Evolutionary conservation across 2,113 vertebrate species (phyloP), one percentile per base, ranked within the genome.

Genomic region (Nothobranchius kuhntae): DNA sequence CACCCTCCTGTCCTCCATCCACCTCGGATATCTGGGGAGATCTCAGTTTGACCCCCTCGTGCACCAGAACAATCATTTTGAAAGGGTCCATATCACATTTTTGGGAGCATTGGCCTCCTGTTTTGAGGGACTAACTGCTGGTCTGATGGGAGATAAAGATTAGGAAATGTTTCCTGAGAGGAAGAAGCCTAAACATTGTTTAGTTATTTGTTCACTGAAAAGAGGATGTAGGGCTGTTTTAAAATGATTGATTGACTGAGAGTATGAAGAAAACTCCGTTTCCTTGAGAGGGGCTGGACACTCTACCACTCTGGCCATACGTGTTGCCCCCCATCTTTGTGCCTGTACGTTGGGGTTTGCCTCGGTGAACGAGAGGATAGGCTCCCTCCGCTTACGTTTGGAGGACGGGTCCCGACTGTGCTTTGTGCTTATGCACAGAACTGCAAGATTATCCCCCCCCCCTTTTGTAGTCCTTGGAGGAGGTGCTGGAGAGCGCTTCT

Each of bases 1-100:
- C 72, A 71, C 74, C 78, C 84, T 89, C 88, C 89, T 87, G 85
- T 77, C 85, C 78, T 78, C 79, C 78, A 88, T 78, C 79, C 78
- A 88, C 81, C 85, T 90, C 81, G 88, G 81, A 83, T 86, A 84
- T 73, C 78, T 52, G 40, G 12, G 75, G 62, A 30, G 84, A 85
- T 84, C 80, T 71, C 66, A 51, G 5, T 83, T 83, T 87, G 84
- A 90, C 85, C 89, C 81, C 76, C 48, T 73, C 68, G 50, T 81
- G 76, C 84, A 85, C 71, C 66, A 77, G 42, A 85, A 84, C 77
- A 85, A 81, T 85, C 38, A 12, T 53, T 78, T 76, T 77, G 42
- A 75, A 63, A 73, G 57, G 80, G 47, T 65, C 81, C 70, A n/a
- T 50, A 53, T 52, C 64, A 44, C 53, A 62, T 68, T 82, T 87